A percentile compares a stretch with the other conserved stretches of the same genome.
phyloP scores from a whole-genome alignment of 1,140 invertebrate genomes.

The Drosophila novamexicana region DNA sequence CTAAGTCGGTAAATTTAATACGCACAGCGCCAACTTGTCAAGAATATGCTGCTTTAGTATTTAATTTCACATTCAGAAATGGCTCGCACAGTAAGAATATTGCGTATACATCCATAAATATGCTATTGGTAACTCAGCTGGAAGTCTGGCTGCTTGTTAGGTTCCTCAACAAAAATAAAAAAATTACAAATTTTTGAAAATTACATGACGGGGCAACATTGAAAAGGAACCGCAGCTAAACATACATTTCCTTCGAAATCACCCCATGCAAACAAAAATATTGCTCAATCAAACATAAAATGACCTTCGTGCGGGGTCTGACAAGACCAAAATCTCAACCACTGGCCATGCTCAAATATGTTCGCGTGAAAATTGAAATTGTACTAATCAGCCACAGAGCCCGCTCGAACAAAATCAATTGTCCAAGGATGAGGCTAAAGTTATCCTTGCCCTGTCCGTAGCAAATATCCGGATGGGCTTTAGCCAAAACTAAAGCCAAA shows the following conservation, averaged over 20 bases:
- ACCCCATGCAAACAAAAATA: slow-evolving; percentile 67
- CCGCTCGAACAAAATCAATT: slow-evolving; percentile 1
- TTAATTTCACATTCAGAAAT: neutral
- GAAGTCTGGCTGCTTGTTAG: slow-evolving; percentile 28
- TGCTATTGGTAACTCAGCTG: slow-evolving; percentile 36
- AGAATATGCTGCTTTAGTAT: neutral
- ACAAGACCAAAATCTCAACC: slow-evolving; percentile 39
- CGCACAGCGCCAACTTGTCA: neutral
- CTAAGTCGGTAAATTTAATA: neutral
- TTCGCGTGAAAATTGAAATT: slow-evolving; percentile 77
- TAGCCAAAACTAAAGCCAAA: slow-evolving; percentile 37
- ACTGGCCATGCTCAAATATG: slow-evolving; percentile 32
- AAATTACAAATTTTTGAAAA: slow-evolving; percentile 23
- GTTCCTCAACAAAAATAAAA: slow-evolving; percentile 5
- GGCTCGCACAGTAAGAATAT: slow-evolving; percentile 8
- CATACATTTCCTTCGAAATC: slow-evolving; percentile 74
- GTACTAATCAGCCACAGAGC: slow-evolving; percentile 64
- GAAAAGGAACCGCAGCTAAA: slow-evolving; percentile 40
- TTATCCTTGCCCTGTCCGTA: slow-evolving; percentile 15
- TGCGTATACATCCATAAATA: slow-evolving; percentile 4
- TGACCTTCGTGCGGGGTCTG: slow-evolving; percentile 57
- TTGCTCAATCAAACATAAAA: slow-evolving; percentile 73
- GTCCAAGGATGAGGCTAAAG: slow-evolving; percentile 15
- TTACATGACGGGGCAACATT: slow-evolving; percentile 53
- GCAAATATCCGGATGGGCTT: slow-evolving; percentile 36